A percentile compares a stretch with the other conserved stretches of the same genome.
Conservation (phyloP, 2,888 invertebrate species). For the Drosophila austrosaltans region DNA sequence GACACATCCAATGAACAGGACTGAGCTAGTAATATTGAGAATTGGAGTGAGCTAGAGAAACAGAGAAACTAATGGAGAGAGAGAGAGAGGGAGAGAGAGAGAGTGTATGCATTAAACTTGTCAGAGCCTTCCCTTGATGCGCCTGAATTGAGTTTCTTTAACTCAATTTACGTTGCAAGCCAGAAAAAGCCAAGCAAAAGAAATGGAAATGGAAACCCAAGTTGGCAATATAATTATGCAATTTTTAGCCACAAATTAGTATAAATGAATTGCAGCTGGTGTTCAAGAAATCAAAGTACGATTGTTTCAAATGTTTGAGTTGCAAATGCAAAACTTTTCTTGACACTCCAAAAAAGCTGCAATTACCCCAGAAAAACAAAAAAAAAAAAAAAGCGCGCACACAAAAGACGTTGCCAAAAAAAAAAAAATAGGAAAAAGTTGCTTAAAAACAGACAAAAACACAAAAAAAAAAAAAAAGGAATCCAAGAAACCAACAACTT, state of each 20-base stretch:
- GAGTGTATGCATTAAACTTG: conserved; percentile 5
- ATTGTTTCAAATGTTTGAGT: conserved; percentile 41
- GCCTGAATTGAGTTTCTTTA: conserved; percentile 20
- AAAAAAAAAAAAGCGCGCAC: background rate
- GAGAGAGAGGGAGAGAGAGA: background rate
- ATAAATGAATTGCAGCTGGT: conserved; percentile 64
- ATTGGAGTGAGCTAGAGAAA: background rate
- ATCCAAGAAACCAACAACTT: conserved; percentile 75
- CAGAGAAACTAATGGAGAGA: background rate
- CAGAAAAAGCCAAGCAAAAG: background rate
- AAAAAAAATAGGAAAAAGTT: conserved; percentile 31
- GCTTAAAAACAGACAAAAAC: conserved; percentile 12
- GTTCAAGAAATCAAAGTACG: conserved; percentile 62
- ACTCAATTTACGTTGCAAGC: conserved; percentile 15
- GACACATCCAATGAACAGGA: background rate
- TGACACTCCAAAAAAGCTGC: conserved; percentile 47
- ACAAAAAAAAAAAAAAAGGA: conserved; percentile 34
- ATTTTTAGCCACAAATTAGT: conserved; percentile 43
- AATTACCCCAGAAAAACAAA: conserved; percentile 52
- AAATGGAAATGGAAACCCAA: conserved; percentile 6
- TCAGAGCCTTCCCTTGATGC: conserved; percentile 32
- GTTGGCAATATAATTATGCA: conserved; percentile 57
- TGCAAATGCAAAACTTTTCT: conserved; percentile 59
- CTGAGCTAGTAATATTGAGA: background rate
- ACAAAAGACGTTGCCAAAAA: conserved; percentile 1